These are phyloP conservation scores for Hesperophylax magnus DNA, from an alignment of 1,140 invertebrate genomes.

Conservation along the genomic window DNA sequence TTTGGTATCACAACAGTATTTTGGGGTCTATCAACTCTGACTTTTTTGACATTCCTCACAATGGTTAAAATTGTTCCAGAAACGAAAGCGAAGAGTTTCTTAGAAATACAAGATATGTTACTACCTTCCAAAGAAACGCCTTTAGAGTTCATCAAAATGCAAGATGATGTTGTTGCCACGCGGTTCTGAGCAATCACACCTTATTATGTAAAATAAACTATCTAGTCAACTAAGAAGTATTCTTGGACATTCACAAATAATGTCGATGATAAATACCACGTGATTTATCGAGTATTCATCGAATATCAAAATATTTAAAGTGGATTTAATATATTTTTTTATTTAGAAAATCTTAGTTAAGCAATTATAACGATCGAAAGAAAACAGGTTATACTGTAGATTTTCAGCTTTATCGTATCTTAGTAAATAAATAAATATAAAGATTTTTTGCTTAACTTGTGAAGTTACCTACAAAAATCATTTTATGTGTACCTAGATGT, in stretches of 20 bases:
- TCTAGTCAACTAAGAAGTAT: conserved; percentile 25
- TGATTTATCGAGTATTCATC: too few species aligned
- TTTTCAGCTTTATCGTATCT: too few species aligned
- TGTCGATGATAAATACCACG: background rate
- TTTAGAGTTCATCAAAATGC: conserved; percentile 38
- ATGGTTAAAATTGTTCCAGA: conserved; percentile 48
- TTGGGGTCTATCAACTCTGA: conserved; percentile 49
- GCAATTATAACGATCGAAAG: too few species aligned
- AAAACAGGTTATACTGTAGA: too few species aligned
- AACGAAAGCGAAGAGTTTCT: conserved; percentile 54
- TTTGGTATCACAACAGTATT: conserved; percentile 49
- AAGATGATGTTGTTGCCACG: conserved; percentile 29
- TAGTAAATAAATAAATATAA: too few species aligned
- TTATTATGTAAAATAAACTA: background rate
- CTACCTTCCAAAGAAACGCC: conserved; percentile 27
- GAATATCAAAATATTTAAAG: too few species aligned
- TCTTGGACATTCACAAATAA: background rate
- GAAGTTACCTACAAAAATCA: too few species aligned
- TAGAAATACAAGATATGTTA: conserved; percentile 54
- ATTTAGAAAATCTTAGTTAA: too few species aligned
- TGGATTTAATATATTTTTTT: too few species aligned
- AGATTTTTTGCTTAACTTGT: too few species aligned
- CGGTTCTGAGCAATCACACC: background rate
- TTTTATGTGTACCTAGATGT: too few species aligned
- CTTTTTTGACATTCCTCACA: conserved; percentile 39